Evolutionary conservation across 2,797 vertebrate species (phyloP), one percentile per base, ranked within the genome.

Genomic region (Phalloptychus januarius): DNA sequence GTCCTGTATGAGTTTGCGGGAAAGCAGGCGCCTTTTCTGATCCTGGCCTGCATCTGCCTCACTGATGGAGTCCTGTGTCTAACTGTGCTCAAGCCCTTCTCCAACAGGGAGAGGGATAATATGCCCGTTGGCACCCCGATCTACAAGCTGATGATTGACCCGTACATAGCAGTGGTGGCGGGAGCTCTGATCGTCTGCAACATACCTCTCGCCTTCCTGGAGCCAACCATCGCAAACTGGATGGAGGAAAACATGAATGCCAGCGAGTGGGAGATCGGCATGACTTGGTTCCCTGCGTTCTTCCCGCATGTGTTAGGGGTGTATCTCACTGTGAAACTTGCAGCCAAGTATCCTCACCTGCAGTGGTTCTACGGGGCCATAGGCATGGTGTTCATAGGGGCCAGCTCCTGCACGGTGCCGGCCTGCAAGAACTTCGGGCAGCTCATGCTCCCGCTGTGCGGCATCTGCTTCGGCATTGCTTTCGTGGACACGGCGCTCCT

Each of bases 311-410:
- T 99, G 79, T 90, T 99, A 56, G 98, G 98, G 0, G 98, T 99
- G 36, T 99, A 95, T 85, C 71, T 99, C 82, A 99, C 97, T 0
- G 97, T 99, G 79, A 97, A 97, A 46, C 87, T 99, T 79, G 97
- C 97, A 0, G 97, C 96, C 1, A 95, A 96, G 0, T 98, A 98
- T 79, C 98, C 98, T 0, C 96, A 99, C 79, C 96, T 98, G 25
- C 98, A 99, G 90, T 99, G 98, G 98, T 97, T 99, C 76, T 99
- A 98, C 0, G 98, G 98, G n/a, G 98, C 98, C 0, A 90, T 99
- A 20, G 98, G 98, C 18, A 96, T 99, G 96, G 97, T 97, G 44
- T 94, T 97, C 76, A 99, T 99, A 0, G 98, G 98, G 0, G 97
- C 97, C 67, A 99, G 97, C 88, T 99, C 98, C 0, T 99, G 98